Base-by-base conservation (phyloP, 92 coral and sea anemone species). In the Epizoanthus illoricatus region DNA sequence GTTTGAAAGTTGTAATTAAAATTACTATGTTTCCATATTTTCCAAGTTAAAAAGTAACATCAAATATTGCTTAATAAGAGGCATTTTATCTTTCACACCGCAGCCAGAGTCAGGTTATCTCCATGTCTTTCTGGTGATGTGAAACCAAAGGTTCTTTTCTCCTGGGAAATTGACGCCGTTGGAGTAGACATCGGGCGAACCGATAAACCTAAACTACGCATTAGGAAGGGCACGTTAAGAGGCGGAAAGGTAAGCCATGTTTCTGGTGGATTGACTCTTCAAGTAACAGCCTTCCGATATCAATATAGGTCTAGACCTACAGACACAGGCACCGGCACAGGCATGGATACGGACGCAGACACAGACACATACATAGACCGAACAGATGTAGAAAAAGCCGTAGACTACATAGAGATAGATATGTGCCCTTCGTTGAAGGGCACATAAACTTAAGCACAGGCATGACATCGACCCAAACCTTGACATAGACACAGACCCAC, bases 91-190 rank as follows among this genome's bases (percentile, higher is more conserved):
- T 9, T 18, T 49, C 28, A 28, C 45, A 15, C 86, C 60, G 33
- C 75, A 90, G 93, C 86, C 15, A 61, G 65, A 18, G 40, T 85
- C 17, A 16, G 42, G 16, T 71, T 91, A 11, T 89, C 96, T 0
- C 84, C 89, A 2, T 89, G 96, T 72, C 88, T 92, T 57, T 84
- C 84, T 23, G 73, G 79, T 17, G 39, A 72, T 23, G 88, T 81
- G 62, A 73, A 82, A 15, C 64, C 83, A 13, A 78, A 41, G 20
- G 92, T 92, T 49, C 18, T 85, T 58, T 84, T 89, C 75, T 45
- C 84, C 5, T 92, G 96, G 96, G 92, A 89, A 59, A 84, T 92
- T 33, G 84, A 76, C 49, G 89, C 91, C 7, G 92, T 89, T 39
- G 92, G 92, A 7, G 60, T 92, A 15, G 82, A 85, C 20, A 71